A percentile compares a stretch with the other conserved stretches of the same genome.
These are phyloP conservation scores for Fregetta grallaria DNA, from an alignment of 2,113 vertebrate species.

Conservation along the genomic window DNA sequence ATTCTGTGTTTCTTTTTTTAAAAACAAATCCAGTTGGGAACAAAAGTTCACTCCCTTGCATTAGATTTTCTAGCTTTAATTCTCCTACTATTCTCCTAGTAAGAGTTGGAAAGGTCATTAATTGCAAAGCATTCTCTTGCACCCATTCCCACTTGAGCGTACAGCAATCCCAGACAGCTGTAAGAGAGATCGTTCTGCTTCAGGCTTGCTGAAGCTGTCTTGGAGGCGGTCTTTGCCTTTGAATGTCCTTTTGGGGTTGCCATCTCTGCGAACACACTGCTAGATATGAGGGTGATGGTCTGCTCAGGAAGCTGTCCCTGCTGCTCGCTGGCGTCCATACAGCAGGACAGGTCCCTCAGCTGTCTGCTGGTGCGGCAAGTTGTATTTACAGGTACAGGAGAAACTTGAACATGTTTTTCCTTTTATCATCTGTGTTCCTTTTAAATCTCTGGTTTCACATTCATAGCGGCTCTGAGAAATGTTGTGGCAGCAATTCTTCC, in stretches of 20 bases:
- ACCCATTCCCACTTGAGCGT: accelerated
- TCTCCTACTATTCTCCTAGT: neutral
- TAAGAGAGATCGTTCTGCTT: neutral
- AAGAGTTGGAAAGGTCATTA: neutral
- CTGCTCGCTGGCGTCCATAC: neutral
- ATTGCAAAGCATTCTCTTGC: neutral
- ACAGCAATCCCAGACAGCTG: neutral
- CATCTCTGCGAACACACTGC: neutral
- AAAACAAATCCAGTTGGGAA: neutral
- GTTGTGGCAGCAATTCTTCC: neutral
- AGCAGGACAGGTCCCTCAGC: neutral
- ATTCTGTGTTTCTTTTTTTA: neutral
- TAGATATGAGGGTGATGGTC: neutral
- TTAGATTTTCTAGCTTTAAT: neutral
- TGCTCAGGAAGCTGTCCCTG: neutral
- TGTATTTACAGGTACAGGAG: neutral
- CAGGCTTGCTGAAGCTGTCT: neutral
- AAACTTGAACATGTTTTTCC: neutral
- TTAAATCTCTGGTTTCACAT: neutral
- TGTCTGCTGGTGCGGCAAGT: neutral
- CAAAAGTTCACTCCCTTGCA: neutral
- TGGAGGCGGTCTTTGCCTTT: neutral
- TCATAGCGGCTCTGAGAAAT: neutral
- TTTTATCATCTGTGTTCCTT: neutral
- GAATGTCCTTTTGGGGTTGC: neutral